phyloP scores from a whole-genome alignment of 1,140 invertebrate genomes.

The Pseudomyrmex dendroicus region DNA sequence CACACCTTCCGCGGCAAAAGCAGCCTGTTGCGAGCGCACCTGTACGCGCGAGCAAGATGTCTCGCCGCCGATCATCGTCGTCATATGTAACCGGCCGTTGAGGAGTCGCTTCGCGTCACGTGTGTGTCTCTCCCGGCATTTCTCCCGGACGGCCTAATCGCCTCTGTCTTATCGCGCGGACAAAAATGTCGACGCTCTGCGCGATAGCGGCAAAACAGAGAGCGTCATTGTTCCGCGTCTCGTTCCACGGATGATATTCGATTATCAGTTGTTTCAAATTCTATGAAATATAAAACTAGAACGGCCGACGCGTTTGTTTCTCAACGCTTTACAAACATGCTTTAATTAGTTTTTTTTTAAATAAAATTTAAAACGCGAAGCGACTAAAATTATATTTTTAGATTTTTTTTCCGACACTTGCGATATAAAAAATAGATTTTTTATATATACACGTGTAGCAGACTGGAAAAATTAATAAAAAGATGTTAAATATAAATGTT shows the following conservation, averaged over 20 bases:
- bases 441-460: too few relatives aligned
- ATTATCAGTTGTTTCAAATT: constrained; percentile 6
- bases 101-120: not conserved
- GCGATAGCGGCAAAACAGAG: constrained; percentile 3
- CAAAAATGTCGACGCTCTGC: not conserved
- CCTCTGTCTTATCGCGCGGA: constrained; percentile 14
- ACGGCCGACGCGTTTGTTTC: not conserved
- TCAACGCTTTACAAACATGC: too few relatives aligned
- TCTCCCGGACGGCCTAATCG: constrained; percentile 14
- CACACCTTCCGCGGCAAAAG: constrained; percentile 63
- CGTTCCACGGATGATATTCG: not conserved
- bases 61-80: constrained; percentile 55
- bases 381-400: too few relatives aligned
- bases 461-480: too few relatives aligned
- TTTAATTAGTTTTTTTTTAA: too few relatives aligned
- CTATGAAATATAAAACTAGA: not conserved
- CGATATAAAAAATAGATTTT: too few relatives aligned
- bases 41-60: constrained; percentile 73
- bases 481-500: not conserved
- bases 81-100: constrained; percentile 54
- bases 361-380: too few relatives aligned
- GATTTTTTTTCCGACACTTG: too few relatives aligned
- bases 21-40: constrained; percentile 75
- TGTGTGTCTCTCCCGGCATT: not conserved
- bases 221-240: not conserved